Conservation (phyloP, 1,140 invertebrate species). For the Drosophila varians region DNA sequence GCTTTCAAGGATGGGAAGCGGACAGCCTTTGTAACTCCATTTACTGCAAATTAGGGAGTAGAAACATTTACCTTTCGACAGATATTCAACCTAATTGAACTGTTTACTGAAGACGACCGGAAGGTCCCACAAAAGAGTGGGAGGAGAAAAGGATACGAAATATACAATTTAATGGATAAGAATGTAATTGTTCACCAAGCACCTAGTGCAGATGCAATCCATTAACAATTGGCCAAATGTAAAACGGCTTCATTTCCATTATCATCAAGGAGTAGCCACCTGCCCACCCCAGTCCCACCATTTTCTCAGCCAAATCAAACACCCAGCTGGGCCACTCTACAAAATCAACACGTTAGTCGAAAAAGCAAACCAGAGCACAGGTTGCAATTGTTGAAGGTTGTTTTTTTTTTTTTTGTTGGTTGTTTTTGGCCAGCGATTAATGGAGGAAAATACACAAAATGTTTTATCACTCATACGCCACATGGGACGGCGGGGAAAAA, state of each 20-base stretch:
- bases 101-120: conserved; percentile 5
- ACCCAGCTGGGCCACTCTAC: conserved; percentile 41
- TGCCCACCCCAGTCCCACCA: background rate
- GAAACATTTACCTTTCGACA: no score
- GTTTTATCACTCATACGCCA: conserved; percentile 68
- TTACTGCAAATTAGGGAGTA: conserved; percentile 32
- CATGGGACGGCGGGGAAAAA: conserved; percentile 52
- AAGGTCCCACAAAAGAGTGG: background rate
- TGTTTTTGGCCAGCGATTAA: conserved; percentile 43
- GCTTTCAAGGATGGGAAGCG: background rate
- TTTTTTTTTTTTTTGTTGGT: conserved; percentile 2
- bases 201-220: no score
- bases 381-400: conserved; percentile 35
- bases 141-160: background rate
- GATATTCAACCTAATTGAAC: conserved; percentile 37
- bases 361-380: conserved; percentile 40
- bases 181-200: no score
- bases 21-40: conserved; percentile 32
- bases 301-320: conserved; percentile 23
- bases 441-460: conserved; percentile 58
- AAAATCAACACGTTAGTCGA: conserved; percentile 37
- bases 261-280: background rate
- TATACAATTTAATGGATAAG: no score
- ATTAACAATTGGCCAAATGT: conserved; percentile 49
- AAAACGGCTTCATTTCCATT: conserved; percentile 33